These are phyloP conservation scores for Andrena haemorrhoa DNA, from an alignment of 2,888 invertebrate genomes.

Conservation along the genomic window DNA sequence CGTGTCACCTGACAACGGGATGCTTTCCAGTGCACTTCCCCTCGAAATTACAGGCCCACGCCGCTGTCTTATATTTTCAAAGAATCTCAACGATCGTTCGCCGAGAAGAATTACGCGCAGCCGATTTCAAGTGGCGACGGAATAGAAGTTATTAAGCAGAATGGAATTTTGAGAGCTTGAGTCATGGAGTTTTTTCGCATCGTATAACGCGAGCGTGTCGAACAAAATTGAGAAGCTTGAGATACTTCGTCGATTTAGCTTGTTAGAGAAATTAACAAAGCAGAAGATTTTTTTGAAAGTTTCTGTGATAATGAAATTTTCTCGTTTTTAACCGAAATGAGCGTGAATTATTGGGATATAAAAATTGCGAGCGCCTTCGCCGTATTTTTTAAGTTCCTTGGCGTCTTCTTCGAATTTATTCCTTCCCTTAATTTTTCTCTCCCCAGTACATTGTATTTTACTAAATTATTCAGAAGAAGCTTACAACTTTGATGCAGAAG, in stretches of 20 bases:
- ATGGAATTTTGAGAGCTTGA: constrained; percentile 49
- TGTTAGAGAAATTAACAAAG: too few relatives aligned
- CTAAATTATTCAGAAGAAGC: neutral
- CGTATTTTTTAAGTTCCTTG: neutral
- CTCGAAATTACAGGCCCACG: neutral
- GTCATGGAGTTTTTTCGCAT: constrained; percentile 38
- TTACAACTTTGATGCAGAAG: neutral
- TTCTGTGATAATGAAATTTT: too few relatives aligned
- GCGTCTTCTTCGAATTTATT: neutral
- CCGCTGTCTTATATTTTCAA: neutral
- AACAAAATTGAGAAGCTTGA: neutral
- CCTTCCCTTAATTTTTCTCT: neutral
- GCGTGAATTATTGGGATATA: too few relatives aligned
- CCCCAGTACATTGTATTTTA: neutral
- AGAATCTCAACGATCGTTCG: neutral
- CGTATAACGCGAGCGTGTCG: constrained; percentile 6
- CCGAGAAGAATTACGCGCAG: neutral
- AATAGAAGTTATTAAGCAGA: constrained; percentile 41
- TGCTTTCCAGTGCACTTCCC: constrained; percentile 30
- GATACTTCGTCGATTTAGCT: too few relatives aligned
- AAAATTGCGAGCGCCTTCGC: neutral
- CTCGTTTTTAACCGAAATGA: too few relatives aligned
- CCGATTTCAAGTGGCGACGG: neutral
- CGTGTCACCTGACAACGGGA: constrained; percentile 64
- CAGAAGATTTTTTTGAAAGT: too few relatives aligned